Conservation (phyloP, 2,888 invertebrate genomes). For the Lapara coniferarum region DNA sequence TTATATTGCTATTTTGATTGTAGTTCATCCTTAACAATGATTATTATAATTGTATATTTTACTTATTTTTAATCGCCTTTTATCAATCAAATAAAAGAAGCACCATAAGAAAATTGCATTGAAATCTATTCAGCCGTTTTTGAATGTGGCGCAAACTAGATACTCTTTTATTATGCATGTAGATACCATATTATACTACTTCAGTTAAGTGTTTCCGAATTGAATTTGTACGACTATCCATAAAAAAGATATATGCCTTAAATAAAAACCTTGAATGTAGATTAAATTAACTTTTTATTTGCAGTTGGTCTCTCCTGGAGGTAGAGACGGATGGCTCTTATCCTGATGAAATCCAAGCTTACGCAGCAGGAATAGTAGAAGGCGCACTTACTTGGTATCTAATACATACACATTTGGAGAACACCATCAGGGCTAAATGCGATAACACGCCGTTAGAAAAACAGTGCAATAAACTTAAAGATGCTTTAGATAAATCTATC, state of each 20-base stretch:
- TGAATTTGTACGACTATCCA: neutral
- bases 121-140: too few relatives aligned
- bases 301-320: slow-evolving; percentile 92
- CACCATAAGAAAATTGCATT: too few relatives aligned
- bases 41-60: too few relatives aligned
- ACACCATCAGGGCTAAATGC: slow-evolving; percentile 84
- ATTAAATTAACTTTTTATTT: slow-evolving; percentile 35
- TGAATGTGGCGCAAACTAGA: too few relatives aligned
- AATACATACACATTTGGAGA: slow-evolving; percentile 91
- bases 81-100: too few relatives aligned
- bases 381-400: slow-evolving; percentile 92
- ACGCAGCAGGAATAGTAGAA: slow-evolving; percentile 93
- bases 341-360: slow-evolving; percentile 92
- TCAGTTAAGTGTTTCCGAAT: too few relatives aligned
- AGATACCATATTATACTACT: too few relatives aligned
- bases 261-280: neutral
- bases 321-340: slow-evolving; percentile 89
- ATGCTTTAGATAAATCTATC: slow-evolving; percentile 86
- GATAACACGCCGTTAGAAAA: slow-evolving; percentile 72
- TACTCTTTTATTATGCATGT: too few relatives aligned
- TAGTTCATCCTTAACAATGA: too few relatives aligned
- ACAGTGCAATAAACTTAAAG: slow-evolving; percentile 86
- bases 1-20: too few relatives aligned
- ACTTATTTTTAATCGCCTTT: too few relatives aligned
- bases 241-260: neutral